Evolutionary conservation across 2,888 invertebrate species (phyloP), one percentile per base, ranked within the genome.

Genomic region (Eupithecia vulgata): DNA sequence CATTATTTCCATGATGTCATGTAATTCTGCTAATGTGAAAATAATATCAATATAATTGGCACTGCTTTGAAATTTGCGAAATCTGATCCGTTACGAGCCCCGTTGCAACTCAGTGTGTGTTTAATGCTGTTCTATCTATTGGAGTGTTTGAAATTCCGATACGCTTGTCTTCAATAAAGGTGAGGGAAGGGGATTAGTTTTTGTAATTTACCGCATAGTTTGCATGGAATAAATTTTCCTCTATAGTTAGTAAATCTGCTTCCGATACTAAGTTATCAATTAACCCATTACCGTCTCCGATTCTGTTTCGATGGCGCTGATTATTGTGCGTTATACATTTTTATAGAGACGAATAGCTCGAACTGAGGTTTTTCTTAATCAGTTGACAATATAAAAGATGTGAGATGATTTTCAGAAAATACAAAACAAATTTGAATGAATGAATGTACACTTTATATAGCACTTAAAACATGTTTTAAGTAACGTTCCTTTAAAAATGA

Each of bases 1-100:
- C 25, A 5, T 57, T 25, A 57, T 25, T 21, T 57, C 57, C 25
- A 57, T 57, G 57, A 57, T 17, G 21, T 37, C 30, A 62, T n/a
- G 62, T 21, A 4, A 30, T 34, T 61, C 30, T 17, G 61, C 34
- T 64, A 37, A 64, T 64, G 62, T 64, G 62, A 37, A 64, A 35
- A 64, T 37, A 64, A 64, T 35, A 21, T 61, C 61, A 35, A 37
- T 68, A 64, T 75, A 72, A 75, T 73, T 70, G 68, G 70, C 71
- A 67, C 34, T 48, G 59, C 5, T 12, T 64, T 61, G 70, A 72
- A 68, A 67, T 73, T 70, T 64, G 48, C 67, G n/a, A 72, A 73
- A 72, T 34, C 13, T 69, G 70, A 73, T 45, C 76, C 71, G 73
- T 73, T 75, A 67, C 59, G 67, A 37, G 62, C 62, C 35, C 62